A percentile compares a stretch with the other conserved stretches of the same genome.
Evolutionary conservation across 92 coral and sea anemone species (phyloP).

Genomic region (Siderastrea radians): DNA sequence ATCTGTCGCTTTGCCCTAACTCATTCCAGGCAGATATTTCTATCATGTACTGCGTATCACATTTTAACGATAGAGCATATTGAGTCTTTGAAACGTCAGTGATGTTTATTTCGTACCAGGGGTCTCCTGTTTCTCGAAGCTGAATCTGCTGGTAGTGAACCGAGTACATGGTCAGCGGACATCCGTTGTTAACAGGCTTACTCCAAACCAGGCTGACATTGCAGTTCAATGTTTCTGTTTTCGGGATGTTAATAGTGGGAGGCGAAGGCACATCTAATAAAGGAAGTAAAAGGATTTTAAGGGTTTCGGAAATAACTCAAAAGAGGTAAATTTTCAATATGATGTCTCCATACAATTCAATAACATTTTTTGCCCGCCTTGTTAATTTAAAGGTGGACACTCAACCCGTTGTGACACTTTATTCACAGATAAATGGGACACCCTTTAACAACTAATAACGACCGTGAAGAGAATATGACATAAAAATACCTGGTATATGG

Average conservation of each 20-base stretch:
- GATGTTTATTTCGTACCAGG: constrained; percentile 8
- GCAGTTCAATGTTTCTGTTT: constrained; percentile 4
- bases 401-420: no score
- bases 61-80: not conserved
- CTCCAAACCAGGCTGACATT: constrained; percentile 24
- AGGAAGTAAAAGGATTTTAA: not conserved
- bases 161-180: constrained; percentile 35
- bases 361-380: no score
- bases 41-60: not conserved
- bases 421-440: no score
- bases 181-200: constrained; percentile 1
- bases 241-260: not conserved
- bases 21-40: constrained; percentile 31
- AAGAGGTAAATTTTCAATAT: no score
- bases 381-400: no score
- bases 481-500: no score
- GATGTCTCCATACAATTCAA: not conserved
- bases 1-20: constrained; percentile 12
- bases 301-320: not conserved
- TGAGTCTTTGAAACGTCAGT: not conserved
- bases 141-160: constrained; percentile 1
- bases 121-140: not conserved
- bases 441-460: no score
- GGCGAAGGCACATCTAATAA: constrained; percentile 3
- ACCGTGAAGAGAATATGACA: no score